Conservation (phyloP, 1,140 invertebrate genomes). For the Leptopilina clavipes region DNA sequence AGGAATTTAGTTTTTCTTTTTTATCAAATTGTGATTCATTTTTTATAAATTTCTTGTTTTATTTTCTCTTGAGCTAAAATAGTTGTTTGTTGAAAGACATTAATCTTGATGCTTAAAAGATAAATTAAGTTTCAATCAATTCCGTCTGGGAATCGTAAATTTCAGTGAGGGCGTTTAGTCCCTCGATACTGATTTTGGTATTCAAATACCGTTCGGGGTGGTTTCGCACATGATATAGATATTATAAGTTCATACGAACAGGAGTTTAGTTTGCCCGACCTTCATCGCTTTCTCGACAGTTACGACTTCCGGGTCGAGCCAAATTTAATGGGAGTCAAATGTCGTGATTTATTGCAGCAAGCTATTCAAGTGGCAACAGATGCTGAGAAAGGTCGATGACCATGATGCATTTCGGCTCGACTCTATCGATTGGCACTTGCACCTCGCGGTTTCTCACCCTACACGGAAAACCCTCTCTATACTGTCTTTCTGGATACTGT, state of each 20-base stretch:
- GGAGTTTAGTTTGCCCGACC: constrained; percentile 21
- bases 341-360: constrained; percentile 14
- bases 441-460: constrained; percentile 41
- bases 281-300: constrained; percentile 24
- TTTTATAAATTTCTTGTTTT: too few species aligned
- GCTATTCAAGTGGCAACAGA: constrained; percentile 31
- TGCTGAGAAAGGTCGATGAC: constrained; percentile 36
- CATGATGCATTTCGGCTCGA: constrained; percentile 36
- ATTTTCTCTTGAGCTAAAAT: background rate
- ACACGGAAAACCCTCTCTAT: background rate
- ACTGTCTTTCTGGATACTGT: constrained; percentile 34
- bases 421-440: constrained; percentile 41
- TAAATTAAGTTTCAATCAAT: constrained; percentile 5
- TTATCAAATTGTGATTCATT: too few species aligned
- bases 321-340: constrained; percentile 34
- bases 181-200: constrained; percentile 24
- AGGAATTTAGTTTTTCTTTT: too few species aligned
- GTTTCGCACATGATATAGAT: constrained; percentile 33
- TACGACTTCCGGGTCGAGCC: constrained; percentile 30
- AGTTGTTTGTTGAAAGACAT: background rate
- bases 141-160: constrained; percentile 18
- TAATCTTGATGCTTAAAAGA: background rate
- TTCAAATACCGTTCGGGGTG: constrained; percentile 28
- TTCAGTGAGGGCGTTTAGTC: background rate
- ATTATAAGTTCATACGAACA: constrained; percentile 23